Conservation (phyloP, 2,797 vertebrate species). For the Pseudochromis fuscus region DNA sequence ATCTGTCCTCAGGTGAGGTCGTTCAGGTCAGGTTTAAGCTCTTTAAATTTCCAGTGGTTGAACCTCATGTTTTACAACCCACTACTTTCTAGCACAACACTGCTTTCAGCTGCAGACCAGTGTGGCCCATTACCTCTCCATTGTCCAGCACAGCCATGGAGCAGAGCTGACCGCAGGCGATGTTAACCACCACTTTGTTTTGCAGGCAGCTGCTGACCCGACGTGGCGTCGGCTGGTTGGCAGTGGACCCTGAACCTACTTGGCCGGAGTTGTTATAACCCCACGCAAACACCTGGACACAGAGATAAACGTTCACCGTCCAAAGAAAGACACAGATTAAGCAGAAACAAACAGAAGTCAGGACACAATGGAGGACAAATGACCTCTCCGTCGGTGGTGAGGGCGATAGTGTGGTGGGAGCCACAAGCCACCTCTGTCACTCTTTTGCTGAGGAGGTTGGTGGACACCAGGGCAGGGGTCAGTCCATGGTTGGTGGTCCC, state of each 20-base stretch:
- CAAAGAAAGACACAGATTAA: background rate
- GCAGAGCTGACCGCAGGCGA: slow-evolving; percentile 97
- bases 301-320: slow-evolving; percentile 2
- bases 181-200: slow-evolving; percentile 93
- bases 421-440: slow-evolving; percentile 96
- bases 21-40: too few species aligned
- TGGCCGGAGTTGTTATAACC: slow-evolving; percentile 99
- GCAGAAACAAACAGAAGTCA: background rate
- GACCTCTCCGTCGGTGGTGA: slow-evolving; percentile 97
- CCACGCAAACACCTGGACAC: slow-evolving; percentile 93
- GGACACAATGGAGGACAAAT: slow-evolving; percentile 11
- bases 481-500: slow-evolving; percentile 94
- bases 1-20: background rate
- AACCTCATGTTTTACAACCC: too few species aligned
- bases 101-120: background rate
- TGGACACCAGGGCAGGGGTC: slow-evolving; percentile 93
- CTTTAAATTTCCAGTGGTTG: too few species aligned
- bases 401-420: slow-evolving; percentile 96
- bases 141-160: slow-evolving; percentile 97
- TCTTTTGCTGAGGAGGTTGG: slow-evolving; percentile 94
- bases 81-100: background rate
- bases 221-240: slow-evolving; percentile 96
- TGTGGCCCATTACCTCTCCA: slow-evolving; percentile 89
- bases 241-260: slow-evolving; percentile 97
- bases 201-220: slow-evolving; percentile 96